Percentiles rank a stretch among this genome's conserved stretches.
Conservation (phyloP, 2,888 invertebrate genomes). For the Choreutis nemorana region DNA sequence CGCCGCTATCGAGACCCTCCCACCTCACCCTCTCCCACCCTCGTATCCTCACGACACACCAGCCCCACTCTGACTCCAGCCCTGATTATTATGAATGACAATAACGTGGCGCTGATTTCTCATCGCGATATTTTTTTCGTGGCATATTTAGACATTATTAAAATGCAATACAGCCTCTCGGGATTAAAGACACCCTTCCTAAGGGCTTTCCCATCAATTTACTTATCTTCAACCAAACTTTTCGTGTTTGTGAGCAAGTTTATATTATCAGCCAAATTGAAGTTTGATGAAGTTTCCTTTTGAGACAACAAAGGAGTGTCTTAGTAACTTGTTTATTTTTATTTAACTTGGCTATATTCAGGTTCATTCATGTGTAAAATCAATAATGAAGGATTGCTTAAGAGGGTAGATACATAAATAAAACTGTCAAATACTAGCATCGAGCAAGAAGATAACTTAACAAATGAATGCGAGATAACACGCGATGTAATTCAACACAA, state of each 20-base stretch:
- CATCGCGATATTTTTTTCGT: conserved; percentile 50
- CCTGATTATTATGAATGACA: conserved; percentile 57
- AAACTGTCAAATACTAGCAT: no score
- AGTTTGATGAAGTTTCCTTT: conserved; percentile 49
- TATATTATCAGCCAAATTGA: conserved; percentile 53
- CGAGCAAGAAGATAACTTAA: no score
- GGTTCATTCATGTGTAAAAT: no score
- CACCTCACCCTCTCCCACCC: conserved; percentile 14
- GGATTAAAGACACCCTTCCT: conserved; percentile 48
- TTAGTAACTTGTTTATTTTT: not conserved
- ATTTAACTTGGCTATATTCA: no score
- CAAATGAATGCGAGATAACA: no score
- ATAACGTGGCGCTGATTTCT: conserved; percentile 52
- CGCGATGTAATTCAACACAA: no score
- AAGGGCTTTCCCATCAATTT: conserved; percentile 45
- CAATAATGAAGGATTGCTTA: no score
- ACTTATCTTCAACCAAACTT: conserved; percentile 48
- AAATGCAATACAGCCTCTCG: conserved; percentile 40
- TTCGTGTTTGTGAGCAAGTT: conserved; percentile 24
- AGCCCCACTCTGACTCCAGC: conserved; percentile 8
- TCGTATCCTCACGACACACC: conserved; percentile 14
- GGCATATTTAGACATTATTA: conserved; percentile 59
- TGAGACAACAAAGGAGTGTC: conserved; percentile 24
- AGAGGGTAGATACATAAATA: no score
- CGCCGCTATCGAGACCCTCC: conserved; percentile 34